Percentiles rank a stretch among this genome's conserved stretches.
Conservation (phyloP, 2,888 invertebrate genomes). For the Conus canariensis region DNA sequence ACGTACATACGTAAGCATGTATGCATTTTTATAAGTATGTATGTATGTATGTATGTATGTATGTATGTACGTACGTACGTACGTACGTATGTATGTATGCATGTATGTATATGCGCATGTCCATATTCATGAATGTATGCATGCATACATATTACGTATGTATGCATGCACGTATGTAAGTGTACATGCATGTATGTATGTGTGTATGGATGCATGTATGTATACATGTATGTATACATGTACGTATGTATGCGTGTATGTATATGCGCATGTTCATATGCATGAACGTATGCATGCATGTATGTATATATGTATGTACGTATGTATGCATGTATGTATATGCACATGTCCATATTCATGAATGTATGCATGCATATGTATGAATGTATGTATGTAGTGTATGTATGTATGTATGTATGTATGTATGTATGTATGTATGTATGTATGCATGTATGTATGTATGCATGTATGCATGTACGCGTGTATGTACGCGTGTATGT, state of each 20-base stretch:
- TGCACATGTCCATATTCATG: not conserved
- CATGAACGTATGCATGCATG: not conserved
- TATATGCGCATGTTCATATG: not conserved
- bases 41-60: too few relatives aligned
- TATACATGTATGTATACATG: too few relatives aligned
- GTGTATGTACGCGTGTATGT: not conserved
- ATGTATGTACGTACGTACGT: too few relatives aligned
- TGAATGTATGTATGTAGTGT: conserved; percentile 4
- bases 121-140: conserved; percentile 17
- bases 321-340: not conserved
- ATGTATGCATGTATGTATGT: conserved; percentile 3
- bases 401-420: not conserved
- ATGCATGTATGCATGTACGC: not conserved
- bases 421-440: conserved; percentile 25
- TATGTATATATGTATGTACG: not conserved
- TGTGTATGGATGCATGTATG: not conserved
- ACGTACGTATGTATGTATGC: too few relatives aligned
- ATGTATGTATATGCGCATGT: conserved; percentile 1
- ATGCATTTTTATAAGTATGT: not conserved
- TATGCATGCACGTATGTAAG: too few relatives aligned
- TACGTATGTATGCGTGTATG: too few relatives aligned
- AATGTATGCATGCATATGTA: not conserved
- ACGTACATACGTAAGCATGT: conserved; percentile 28
- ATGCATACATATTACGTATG: too few relatives aligned
- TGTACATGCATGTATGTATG: not conserved